A percentile compares a stretch with the other conserved stretches of the same genome.
phyloP scores from a whole-genome alignment of 1,140 invertebrate genomes.

The Tyrophagus putrescentiae region DNA sequence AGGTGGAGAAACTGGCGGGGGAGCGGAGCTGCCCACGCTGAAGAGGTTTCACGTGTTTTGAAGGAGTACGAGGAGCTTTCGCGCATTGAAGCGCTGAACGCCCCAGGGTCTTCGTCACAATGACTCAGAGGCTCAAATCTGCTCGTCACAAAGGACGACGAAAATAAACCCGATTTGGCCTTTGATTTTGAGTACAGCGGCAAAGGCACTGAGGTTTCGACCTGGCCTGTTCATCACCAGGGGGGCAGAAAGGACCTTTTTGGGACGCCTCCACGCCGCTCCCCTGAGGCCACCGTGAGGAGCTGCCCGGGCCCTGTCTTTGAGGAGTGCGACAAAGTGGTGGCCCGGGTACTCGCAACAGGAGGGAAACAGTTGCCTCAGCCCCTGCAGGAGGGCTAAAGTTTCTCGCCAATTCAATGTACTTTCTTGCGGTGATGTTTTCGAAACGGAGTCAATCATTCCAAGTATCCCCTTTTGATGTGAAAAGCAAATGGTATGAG shows the following conservation, averaged over 20 bases:
- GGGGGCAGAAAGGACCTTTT: not conserved
- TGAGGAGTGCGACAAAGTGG: not conserved
- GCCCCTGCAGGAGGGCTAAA: not conserved
- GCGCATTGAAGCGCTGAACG: not conserved
- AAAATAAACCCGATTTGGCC: not conserved
- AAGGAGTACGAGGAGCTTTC: not conserved
- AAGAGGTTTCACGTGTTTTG: not conserved
- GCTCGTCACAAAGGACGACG: not conserved
- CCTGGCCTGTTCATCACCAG: not conserved
- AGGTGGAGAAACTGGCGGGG: not conserved
- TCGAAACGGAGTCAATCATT: not conserved
- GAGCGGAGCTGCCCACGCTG: not conserved
- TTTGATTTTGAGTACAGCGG: not conserved
- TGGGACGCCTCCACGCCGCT: not conserved
- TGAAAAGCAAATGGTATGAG: slow-evolving; percentile 4
- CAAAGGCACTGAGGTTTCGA: not conserved
- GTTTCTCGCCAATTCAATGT: not conserved
- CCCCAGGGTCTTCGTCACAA: not conserved
- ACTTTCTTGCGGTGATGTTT: not conserved
- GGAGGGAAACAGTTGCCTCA: not conserved
- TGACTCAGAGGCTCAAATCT: not conserved
- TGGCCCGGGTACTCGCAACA: not conserved
- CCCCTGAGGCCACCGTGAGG: not conserved
- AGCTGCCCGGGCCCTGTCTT: not conserved
- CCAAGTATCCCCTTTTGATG: not conserved